Evolutionary conservation across 2,797 vertebrate genomes (phyloP).

Genomic region (Eulemur coronatus): DNA sequence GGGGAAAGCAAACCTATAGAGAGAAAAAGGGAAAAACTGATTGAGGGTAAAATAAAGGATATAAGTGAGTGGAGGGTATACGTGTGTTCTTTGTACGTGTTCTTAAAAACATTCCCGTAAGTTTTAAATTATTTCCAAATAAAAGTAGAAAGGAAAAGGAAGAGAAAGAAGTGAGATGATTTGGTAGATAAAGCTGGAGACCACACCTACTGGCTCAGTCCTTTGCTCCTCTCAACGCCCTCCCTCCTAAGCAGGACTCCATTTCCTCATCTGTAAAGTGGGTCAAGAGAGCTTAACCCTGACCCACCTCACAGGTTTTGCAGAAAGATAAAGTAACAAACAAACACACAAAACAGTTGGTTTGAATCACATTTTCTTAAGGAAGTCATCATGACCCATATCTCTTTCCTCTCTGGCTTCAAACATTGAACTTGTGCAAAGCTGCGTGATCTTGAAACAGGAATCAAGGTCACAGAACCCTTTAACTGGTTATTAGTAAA

Average conservation of each 20-base stretch:
- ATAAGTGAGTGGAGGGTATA: not conserved
- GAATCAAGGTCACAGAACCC: constrained; percentile 13
- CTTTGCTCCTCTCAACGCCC: not conserved
- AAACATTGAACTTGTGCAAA: constrained; percentile 28
- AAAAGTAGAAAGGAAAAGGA: not conserved
- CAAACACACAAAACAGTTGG: not conserved
- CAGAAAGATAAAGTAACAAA: constrained; percentile 21
- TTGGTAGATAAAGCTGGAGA: not conserved
- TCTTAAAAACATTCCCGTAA: not conserved
- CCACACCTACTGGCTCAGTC: rapidly evolving
- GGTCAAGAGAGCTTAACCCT: not conserved
- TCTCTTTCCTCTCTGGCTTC: not conserved
- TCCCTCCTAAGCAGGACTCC: not conserved
- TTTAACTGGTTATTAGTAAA: not conserved
- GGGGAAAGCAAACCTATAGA: rapidly evolving
- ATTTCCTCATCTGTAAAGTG: not conserved
- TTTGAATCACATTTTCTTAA: not conserved
- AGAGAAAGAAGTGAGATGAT: rapidly evolving
- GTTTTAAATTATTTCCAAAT: constrained; percentile 6
- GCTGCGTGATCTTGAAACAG: constrained; percentile 24
- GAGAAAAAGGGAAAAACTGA: not conserved
- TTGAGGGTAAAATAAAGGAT: not conserved
- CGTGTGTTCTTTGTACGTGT: not conserved
- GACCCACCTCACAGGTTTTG: not conserved
- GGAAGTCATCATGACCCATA: not conserved